phyloP scores from a whole-genome alignment of 2,113 vertebrate genomes.

The Pristiophorus japonicus region DNA sequence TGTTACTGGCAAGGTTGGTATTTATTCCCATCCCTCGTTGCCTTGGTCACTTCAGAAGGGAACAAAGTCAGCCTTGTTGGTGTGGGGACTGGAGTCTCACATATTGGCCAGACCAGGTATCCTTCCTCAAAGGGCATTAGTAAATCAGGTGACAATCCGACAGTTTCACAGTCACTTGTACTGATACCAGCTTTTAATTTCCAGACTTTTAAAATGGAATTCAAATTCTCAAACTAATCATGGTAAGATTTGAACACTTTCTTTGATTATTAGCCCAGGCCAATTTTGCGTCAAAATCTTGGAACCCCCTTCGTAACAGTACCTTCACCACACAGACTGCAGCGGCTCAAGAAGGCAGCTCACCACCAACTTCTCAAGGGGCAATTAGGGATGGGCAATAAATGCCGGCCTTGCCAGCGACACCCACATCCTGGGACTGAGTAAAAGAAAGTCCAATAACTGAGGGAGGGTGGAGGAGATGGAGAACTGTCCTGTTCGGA shows the following conservation, averaged over 20 bases:
- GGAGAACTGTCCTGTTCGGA: neutral
- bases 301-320: too few relatives aligned
- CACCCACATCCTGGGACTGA: too few relatives aligned
- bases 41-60: neutral
- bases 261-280: neutral
- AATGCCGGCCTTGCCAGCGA: too few relatives aligned
- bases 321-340: too few relatives aligned
- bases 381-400: too few relatives aligned
- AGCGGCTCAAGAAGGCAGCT: too few relatives aligned
- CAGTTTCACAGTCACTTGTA: too few relatives aligned
- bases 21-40: neutral
- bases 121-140: neutral
- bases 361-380: too few relatives aligned
- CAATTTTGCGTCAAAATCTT: too few relatives aligned
- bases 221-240: neutral
- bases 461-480: too few relatives aligned
- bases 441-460: neutral
- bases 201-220: neutral
- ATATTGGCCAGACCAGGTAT: neutral
- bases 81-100: neutral
- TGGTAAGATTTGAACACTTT: neutral
- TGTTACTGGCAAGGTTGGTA: neutral
- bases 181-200: neutral
- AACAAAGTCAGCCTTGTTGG: neutral
- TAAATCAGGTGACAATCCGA: too few relatives aligned